phyloP scores from a whole-genome alignment of 2,113 vertebrate genomes.

The Brachyhypopomus occidentalis region DNA sequence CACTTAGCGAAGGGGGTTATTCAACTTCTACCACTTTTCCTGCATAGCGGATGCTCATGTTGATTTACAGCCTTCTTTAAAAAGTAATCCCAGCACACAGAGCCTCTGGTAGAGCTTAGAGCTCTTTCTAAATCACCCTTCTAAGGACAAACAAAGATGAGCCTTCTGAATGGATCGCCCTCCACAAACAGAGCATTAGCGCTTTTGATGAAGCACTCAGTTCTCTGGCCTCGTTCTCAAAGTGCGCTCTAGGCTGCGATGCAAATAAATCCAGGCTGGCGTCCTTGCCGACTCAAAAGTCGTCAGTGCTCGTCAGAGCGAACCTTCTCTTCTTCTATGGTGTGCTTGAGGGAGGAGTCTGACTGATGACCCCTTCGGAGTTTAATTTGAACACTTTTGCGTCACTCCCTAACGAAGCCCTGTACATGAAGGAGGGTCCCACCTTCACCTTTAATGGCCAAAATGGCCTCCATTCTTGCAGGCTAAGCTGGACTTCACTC shows the following conservation, averaged over 20 bases:
- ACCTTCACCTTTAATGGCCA: conserved; percentile 56
- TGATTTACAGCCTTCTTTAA: conserved; percentile 26
- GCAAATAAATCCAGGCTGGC: conserved; percentile 39
- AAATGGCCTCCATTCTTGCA: conserved; percentile 21
- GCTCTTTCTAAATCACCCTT: conserved; percentile 33
- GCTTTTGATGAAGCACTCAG: conserved; percentile 31
- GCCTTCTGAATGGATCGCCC: conserved; percentile 12
- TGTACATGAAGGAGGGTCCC: conserved; percentile 58
- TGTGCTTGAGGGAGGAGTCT: conserved; percentile 39
- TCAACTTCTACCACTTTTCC: neutral
- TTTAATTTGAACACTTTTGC: conserved; percentile 64
- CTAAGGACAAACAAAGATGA: conserved; percentile 25
- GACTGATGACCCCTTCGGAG: conserved; percentile 35
- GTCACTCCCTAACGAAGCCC: conserved; percentile 63
- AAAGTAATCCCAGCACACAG: neutral
- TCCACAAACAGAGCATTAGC: conserved; percentile 19
- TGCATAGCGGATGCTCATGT: neutral
- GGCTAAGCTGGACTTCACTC: neutral
- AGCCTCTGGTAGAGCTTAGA: conserved; percentile 7
- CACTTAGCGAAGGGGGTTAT: neutral
- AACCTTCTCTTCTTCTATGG: conserved; percentile 20
- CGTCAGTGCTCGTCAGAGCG: conserved; percentile 4
- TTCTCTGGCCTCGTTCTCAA: conserved; percentile 14
- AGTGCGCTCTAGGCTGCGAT: conserved; percentile 27
- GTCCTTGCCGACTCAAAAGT: neutral